Base-by-base conservation (phyloP, 2,888 invertebrate species). In the Drosophila subquinaria region DNA sequence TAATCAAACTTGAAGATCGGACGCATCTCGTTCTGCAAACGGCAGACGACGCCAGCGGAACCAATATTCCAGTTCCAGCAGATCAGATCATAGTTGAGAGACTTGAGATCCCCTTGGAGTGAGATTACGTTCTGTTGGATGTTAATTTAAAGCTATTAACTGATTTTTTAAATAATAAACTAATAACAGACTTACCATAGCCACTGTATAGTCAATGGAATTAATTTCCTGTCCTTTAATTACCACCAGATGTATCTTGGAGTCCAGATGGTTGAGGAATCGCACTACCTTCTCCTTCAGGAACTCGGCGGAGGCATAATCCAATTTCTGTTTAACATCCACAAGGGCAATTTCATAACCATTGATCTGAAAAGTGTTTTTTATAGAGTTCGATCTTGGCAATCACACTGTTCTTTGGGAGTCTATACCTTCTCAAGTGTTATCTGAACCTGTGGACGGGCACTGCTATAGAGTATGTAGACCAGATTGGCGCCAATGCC, bases 381-480 rank as follows among this genome's bases (percentile, higher is more conserved):
- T 38, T 15, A 4, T 36, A 47, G 3, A 20, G 13, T 2, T 11
- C 4, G 4, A 11, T 13, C 20, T 9, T 20, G 9, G 20, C 4
- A 17, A 20, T n/a, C 17, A 13, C 20, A 3, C 13, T 1, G n/a
- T 17, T 13, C 4, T 13, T 3, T 13, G 6, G 10, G 2, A 15
- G 30, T 42, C 1, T 11, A 0, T 75, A 92, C 93, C 88, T 92
- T 92, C 56, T 90, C 90, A 36, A 80, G 76, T 1, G 82, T 78
- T 38, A 92, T 95, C 50, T 94, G 94, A 57, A 97, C 95, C 88
- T 96, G 95, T 0, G 98, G 97, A 64, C 97, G 93, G 0, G 97
- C 97, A 68, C 96, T 96, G 73, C 96, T 96, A 90, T 97, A 97
- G 33, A 98, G 94, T 80, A 97, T 95, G 92, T 97, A 97, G 65